Evolutionary conservation across 2,888 invertebrate genomes (phyloP).

Genomic region (Julus scanicus): DNA sequence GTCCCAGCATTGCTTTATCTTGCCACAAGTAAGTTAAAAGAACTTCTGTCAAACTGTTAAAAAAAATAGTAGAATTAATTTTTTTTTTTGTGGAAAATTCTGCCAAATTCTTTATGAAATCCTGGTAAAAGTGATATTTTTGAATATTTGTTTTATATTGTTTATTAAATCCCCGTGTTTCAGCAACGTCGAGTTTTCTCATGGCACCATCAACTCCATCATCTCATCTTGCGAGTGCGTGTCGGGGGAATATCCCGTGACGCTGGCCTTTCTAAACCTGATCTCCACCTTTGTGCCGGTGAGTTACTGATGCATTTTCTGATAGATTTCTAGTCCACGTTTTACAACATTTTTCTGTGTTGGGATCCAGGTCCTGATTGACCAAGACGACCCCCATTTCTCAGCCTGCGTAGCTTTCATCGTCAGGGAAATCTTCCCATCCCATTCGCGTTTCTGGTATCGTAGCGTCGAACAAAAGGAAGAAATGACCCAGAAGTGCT

Average conservation of each 20-base stretch:
- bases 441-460: conserved; percentile 66
- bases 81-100: too few species aligned
- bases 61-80: background rate
- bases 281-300: conserved; percentile 56
- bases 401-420: conserved; percentile 63
- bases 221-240: conserved; percentile 59
- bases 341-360: too few species aligned
- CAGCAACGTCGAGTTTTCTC: conserved; percentile 37
- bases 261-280: conserved; percentile 58
- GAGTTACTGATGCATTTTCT: too few species aligned
- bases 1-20: background rate
- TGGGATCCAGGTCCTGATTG: conserved; percentile 56
- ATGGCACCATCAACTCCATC: conserved; percentile 51
- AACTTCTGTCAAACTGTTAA: background rate
- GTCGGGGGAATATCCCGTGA: conserved; percentile 58
- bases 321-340: too few species aligned
- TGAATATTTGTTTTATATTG: too few species aligned
- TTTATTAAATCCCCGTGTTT: background rate
- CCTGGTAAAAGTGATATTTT: too few species aligned
- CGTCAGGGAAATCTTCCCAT: conserved; percentile 66
- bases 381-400: conserved; percentile 59
- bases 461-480: conserved; percentile 62
- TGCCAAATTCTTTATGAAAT: too few species aligned
- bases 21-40: background rate
- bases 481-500: conserved; percentile 63